A percentile compares a stretch with the other conserved stretches of the same genome.
phyloP scores from a whole-genome alignment of 1,140 invertebrate species.

The Hylaeus anthracinus region DNA sequence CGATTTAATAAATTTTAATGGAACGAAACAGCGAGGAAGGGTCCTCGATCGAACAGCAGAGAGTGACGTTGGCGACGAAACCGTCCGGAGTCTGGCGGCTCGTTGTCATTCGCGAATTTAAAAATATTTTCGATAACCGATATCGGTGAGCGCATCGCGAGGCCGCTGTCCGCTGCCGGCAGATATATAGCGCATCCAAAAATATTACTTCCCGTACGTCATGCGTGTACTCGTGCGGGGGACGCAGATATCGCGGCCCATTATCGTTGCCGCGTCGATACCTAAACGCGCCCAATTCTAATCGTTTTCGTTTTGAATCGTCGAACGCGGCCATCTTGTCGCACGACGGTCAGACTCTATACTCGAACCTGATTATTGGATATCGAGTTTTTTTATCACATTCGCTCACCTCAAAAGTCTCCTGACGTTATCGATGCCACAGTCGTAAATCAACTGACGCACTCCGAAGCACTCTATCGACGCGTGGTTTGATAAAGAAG shows the following conservation, averaged over 20 bases:
- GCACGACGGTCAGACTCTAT: no score
- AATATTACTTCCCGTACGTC: slow-evolving; percentile 72
- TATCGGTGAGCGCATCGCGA: slow-evolving; percentile 60
- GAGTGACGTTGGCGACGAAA: slow-evolving; percentile 24
- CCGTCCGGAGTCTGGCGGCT: slow-evolving; percentile 20
- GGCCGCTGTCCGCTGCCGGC: slow-evolving; percentile 58
- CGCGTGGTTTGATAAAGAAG: no score
- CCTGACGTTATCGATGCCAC: not conserved
- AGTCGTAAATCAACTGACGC: not conserved
- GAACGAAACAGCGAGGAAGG: not conserved
- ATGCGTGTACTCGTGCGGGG: slow-evolving; percentile 41
- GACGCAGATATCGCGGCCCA: slow-evolving; percentile 58
- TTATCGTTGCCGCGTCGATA: slow-evolving; percentile 60
- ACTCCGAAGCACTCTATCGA: no score
- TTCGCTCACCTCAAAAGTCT: slow-evolving; percentile 22
- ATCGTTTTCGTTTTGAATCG: slow-evolving; percentile 24
- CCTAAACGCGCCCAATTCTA: slow-evolving; percentile 59
- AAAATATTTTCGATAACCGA: slow-evolving; percentile 66
- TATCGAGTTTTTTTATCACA: not conserved
- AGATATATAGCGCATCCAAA: slow-evolving; percentile 66
- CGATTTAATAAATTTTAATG: slow-evolving; percentile 20
- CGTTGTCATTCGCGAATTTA: slow-evolving; percentile 50
- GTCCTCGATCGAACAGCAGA: not conserved
- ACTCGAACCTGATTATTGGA: no score
- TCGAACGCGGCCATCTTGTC: slow-evolving; percentile 20